Conservation (phyloP, 2,797 vertebrate species). For the Emydoidea blandingii region DNA sequence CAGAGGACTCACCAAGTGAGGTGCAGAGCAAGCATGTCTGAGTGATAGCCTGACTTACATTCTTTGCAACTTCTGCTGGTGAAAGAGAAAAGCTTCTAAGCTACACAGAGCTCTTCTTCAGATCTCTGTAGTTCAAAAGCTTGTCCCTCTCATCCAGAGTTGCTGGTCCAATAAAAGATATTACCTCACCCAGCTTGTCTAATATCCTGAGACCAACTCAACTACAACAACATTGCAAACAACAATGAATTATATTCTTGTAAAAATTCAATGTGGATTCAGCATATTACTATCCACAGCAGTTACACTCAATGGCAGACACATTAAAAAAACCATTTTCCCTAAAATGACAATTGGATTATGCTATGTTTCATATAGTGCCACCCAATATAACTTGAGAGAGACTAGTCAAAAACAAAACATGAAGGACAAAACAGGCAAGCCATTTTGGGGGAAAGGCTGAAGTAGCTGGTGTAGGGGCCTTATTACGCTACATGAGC, state of each 20-base stretch:
- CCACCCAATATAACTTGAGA: not conserved
- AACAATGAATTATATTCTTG: not conserved
- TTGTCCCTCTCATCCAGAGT: not conserved
- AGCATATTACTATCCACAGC: rapidly evolving
- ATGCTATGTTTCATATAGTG: not conserved
- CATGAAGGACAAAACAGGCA: not conserved
- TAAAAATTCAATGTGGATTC: not conserved
- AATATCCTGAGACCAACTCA: not conserved
- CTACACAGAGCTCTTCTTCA: not conserved
- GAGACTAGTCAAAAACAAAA: not conserved
- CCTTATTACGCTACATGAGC: not conserved
- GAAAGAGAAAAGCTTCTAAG: not conserved
- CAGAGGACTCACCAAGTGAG: not conserved
- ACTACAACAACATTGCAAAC: not conserved
- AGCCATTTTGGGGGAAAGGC: not conserved
- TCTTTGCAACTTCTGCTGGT: not conserved
- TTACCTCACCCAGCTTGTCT: not conserved
- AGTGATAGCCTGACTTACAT: not conserved
- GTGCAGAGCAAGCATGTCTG: not conserved
- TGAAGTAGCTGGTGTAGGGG: not conserved
- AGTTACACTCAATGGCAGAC: not conserved
- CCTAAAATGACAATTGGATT: not conserved
- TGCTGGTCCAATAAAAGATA: not conserved
- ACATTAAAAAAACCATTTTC: not conserved
- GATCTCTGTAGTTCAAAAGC: not conserved